A percentile compares a stretch with the other conserved stretches of the same genome.
These are phyloP conservation scores for Volucella inanis DNA, from an alignment of 2,888 invertebrate species.

Conservation along the genomic window DNA sequence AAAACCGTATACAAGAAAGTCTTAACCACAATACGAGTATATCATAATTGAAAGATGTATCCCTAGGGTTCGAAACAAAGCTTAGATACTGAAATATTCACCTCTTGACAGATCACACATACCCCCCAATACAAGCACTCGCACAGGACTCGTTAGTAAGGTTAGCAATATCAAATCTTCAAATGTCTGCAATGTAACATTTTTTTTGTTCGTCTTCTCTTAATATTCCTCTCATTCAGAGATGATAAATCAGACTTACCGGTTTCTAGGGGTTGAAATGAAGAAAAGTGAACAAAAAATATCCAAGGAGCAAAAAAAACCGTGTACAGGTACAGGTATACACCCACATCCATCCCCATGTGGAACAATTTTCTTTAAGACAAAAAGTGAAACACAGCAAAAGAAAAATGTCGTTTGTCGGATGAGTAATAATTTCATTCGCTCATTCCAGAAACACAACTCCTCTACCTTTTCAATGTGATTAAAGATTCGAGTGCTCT, in stretches of 20 bases:
- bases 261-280: neutral
- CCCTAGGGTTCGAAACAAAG: slow-evolving; percentile 31
- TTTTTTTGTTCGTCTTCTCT: neutral
- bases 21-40: neutral
- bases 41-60: slow-evolving; percentile 28
- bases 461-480: slow-evolving; percentile 33
- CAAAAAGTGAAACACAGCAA: slow-evolving; percentile 8
- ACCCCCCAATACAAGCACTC: neutral
- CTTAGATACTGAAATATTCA: slow-evolving; percentile 21
- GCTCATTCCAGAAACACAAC: neutral
- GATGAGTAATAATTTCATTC: slow-evolving; percentile 21
- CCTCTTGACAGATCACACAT: neutral
- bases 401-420: slow-evolving; percentile 39
- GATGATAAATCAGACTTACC: slow-evolving; percentile 54
- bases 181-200: slow-evolving; percentile 5
- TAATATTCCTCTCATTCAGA: slow-evolving; percentile 30
- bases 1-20: slow-evolving; percentile 19
- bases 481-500: slow-evolving; percentile 51
- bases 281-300: neutral
- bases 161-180: slow-evolving; percentile 17
- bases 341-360: slow-evolving; percentile 17
- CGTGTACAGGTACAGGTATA: too few relatives aligned
- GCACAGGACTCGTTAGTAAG: neutral
- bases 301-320: slow-evolving; percentile 7
- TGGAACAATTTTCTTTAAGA: slow-evolving; percentile 12